phyloP scores from a whole-genome alignment of 2,888 invertebrate species.

The Ethmia dodecea region DNA sequence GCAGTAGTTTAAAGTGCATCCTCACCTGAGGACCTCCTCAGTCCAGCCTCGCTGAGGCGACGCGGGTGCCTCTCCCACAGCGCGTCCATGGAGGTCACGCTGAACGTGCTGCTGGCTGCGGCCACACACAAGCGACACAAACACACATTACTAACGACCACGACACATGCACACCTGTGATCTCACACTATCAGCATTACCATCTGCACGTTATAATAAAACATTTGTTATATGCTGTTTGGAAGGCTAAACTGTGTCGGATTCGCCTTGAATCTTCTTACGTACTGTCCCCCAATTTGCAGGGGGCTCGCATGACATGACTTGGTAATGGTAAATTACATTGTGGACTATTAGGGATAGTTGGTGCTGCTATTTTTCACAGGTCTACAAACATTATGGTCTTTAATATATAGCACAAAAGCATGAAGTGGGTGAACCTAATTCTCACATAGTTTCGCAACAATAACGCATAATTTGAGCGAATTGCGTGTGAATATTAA shows the following conservation, averaged over 20 bases:
- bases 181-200: background rate
- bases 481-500: constrained; percentile 6
- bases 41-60: constrained; percentile 86
- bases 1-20: constrained; percentile 14
- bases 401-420: constrained; percentile 5
- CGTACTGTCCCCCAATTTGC: too few relatives aligned
- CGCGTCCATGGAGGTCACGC: constrained; percentile 82
- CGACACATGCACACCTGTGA: constrained; percentile 2
- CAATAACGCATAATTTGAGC: constrained; percentile 12
- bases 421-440: constrained; percentile 13
- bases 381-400: constrained; percentile 10
- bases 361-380: too few relatives aligned
- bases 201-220: too few relatives aligned
- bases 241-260: too few relatives aligned
- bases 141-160: constrained; percentile 29
- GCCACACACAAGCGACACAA: constrained; percentile 68
- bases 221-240: too few relatives aligned
- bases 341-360: too few relatives aligned
- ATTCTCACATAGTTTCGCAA: constrained; percentile 24
- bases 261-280: too few relatives aligned
- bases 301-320: too few relatives aligned
- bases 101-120: constrained; percentile 76
- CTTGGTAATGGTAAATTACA: too few relatives aligned
- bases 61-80: constrained; percentile 85
- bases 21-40: constrained; percentile 87